These are phyloP conservation scores for Mus caroli DNA, from an alignment of 2,797 vertebrate species.

Conservation along the genomic window DNA sequence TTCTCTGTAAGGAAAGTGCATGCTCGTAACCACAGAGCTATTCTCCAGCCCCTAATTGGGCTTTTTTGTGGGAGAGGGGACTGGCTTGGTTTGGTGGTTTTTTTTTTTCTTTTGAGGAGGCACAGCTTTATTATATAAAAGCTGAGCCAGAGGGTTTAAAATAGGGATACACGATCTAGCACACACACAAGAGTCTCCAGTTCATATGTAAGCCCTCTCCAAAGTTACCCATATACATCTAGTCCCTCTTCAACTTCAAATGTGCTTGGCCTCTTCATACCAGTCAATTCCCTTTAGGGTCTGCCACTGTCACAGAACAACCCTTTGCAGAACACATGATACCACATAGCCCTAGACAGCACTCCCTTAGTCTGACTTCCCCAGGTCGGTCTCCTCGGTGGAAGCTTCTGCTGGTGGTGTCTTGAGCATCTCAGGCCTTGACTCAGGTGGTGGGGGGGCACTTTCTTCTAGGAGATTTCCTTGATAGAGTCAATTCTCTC, in stretches of 20 bases:
- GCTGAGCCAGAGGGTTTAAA: not conserved
- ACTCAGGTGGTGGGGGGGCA: constrained; percentile 23
- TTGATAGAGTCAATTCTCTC: constrained; percentile 90
- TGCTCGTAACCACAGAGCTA: not conserved
- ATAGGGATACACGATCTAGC: not conserved
- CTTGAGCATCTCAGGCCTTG: constrained; percentile 4
- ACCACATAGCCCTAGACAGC: not conserved
- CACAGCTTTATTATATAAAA: constrained; percentile 72
- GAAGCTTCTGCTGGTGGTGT: not conserved
- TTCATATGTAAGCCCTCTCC: not conserved
- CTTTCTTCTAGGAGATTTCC: constrained; percentile 89
- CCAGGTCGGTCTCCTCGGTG: not conserved
- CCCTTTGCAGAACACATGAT: not conserved
- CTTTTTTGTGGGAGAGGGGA: not conserved
- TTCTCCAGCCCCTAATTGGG: not conserved
- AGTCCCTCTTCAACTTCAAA: not conserved
- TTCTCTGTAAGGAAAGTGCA: not conserved
- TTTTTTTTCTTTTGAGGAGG: not conserved
- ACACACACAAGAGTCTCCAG: not conserved
- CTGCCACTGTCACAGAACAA: not conserved
- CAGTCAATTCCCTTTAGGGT: not conserved
- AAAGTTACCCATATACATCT: not conserved
- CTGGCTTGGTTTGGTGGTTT: too few species aligned
- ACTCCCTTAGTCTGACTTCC: not conserved
- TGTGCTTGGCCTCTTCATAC: not conserved